Evolutionary conservation across 2,797 vertebrate species (phyloP), one percentile per base, ranked within the genome.

Genomic region (Spinibarbus caldwelli): DNA sequence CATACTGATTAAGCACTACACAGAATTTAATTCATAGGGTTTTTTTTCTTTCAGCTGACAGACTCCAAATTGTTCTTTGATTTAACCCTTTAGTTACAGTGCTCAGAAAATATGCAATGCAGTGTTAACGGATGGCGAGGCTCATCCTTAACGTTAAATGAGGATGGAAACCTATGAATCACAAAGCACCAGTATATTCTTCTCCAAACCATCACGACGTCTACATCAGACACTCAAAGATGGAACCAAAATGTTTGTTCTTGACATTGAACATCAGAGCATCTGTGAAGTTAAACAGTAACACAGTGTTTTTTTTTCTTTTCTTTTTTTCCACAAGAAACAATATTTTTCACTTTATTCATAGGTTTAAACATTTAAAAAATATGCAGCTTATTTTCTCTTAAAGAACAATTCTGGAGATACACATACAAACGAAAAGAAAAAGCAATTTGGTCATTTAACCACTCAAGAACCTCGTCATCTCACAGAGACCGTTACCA

Each of bases 401-500:
- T 92, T 91, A 90, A 88, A 91, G 92, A 90, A 94, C 90, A 88
- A 87, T 93, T 91, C n/a, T 86, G 92, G 92, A 88, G 79, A 86
- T 79, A 90, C 79, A 94, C 90, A 85, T 87, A 92, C 62, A 88
- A 62, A 87, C 57, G 68, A 67, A 82, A 85, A 82, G 85, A 34
- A n/a, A 49, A 73, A 92, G 87, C 89, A 82, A 93, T 95, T 95
- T 95, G 94, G 93, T 95, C 91, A 86, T 93, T 92, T 91, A 92
- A 94, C 92, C 90, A 76, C 87, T 88, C 54, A 88, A 92, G 91
- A 92, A 92, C 91, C 91, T 92, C 87, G 93, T 93, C 94, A 95
- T 95, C 95, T 96, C 95, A 96, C 94, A 96, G 95, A 96, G 95
- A 96, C 95, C 92, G 90, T 93, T 94, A 94, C 90, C 62, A 89